Evolutionary conservation across 2,888 invertebrate genomes (phyloP), one percentile per base, ranked within the genome.

Genomic region (Drosophila multiciliata): DNA sequence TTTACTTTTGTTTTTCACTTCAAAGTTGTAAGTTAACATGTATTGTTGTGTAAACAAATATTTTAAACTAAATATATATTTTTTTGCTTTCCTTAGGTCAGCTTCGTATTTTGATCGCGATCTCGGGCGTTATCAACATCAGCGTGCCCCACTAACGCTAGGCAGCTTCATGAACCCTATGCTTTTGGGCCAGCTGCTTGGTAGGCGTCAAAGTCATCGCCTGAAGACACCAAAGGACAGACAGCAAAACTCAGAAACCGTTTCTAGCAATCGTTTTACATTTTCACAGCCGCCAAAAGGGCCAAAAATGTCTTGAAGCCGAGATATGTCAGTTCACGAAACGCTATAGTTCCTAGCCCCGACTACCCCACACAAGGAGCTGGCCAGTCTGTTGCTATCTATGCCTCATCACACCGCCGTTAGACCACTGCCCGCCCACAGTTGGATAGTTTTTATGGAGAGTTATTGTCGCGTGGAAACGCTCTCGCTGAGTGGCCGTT

Each of bases 391-490:
- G n/a, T n/a, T n/a, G n/a, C n/a, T n/a, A n/a, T n/a, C n/a, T n/a
- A n/a, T n/a, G n/a, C n/a, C n/a, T n/a, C n/a, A n/a, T n/a, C n/a
- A n/a, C n/a, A n/a, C n/a, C n/a, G n/a, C n/a, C n/a, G n/a, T n/a
- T n/a, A n/a, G n/a, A n/a, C n/a, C n/a, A n/a, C n/a, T n/a, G n/a
- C n/a, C n/a, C n/a, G n/a, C n/a, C n/a, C n/a, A n/a, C n/a, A n/a
- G 26, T 26, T 3, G 26, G 3, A 26, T 26, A 26, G 26, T 26
- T 26, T 26, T 26, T 26, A 3, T 26, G 26, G 3, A 99, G 93
- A 99, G 99, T 91, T 96, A 98, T 89, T 99, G 99, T 91, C 94
- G 12, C 12, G 12, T 76, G 0, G 95, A 96, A 83, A 76, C 74
- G 38, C 40, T 75, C 7, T 35, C 64, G 1, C 93, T 99, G 48